Base-by-base conservation (phyloP, 1,140 invertebrate species). In the Drosophila oshimai region DNA sequence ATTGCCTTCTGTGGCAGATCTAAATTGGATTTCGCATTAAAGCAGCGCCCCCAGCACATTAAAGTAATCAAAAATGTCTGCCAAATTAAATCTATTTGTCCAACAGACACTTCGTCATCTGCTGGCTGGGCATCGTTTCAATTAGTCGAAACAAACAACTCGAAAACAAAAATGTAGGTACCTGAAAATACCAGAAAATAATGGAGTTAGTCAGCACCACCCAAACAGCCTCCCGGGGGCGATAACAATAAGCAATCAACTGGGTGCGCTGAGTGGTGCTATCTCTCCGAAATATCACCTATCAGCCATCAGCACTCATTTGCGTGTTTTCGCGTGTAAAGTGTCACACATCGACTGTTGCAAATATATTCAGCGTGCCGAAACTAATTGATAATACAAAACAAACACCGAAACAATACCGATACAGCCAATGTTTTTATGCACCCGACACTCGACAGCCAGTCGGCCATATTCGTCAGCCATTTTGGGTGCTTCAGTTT, bases 231-330 rank as follows among this genome's bases (percentile, higher is more conserved):
- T 41, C 58, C 34, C 18, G 0, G 9, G 3, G 6, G 17, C 31
- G 39, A 62, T 15, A 75, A 76, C 78, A 68, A 62, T 42, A 54
- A 79, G 55, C 53, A 84, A 74, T 78, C 55, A 73, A 55, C 44
- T 53, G 24, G 45, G 13, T 29, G 7, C 33, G 18, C 44, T 41
- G 62, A 67, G 62, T 67, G 62, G 34, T 50, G 13, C 62, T 65
- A 65, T 65, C 58, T 65, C n/a, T 5, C 17, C 12, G 42, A 62
- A 50, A 39, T 33, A 49, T 49, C 61, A 6, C 6, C 18, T 34
- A 62, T 77, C 54, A 42, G 36, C 3, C 65, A 67, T 58, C 62
- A 44, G 45, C 62, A 51, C 17, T 61, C 60, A 64, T 64, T 78
- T 64, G 42, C 33, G 55, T 72, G 55, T 51, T 72, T 71, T 51